phyloP scores from a whole-genome alignment of 2,888 invertebrate species.

The Cataglyphis cursor region DNA sequence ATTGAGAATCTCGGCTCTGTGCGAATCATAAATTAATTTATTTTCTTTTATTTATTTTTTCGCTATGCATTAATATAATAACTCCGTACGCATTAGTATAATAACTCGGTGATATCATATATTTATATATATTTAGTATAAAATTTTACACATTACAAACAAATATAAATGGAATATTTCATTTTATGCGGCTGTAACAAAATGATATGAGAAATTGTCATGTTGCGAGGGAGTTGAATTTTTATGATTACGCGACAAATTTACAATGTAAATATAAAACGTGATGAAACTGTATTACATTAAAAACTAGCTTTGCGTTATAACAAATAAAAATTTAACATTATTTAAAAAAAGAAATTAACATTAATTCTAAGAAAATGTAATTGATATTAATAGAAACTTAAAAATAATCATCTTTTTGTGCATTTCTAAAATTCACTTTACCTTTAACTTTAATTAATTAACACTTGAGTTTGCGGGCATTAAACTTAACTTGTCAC shows the following conservation, averaged over 20 bases:
- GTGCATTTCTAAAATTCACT: constrained; percentile 18
- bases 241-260: background rate
- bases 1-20: constrained; percentile 25
- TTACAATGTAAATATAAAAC: background rate
- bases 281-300: background rate
- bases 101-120: constrained; percentile 3
- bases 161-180: constrained; percentile 15
- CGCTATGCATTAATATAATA: background rate
- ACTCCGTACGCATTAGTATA: background rate
- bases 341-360: background rate
- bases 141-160: constrained; percentile 3
- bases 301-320: background rate
- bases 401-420: background rate
- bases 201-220: background rate
- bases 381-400: background rate
- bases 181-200: constrained; percentile 7
- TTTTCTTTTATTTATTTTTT: constrained; percentile 13
- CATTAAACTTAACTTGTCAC: constrained; percentile 6
- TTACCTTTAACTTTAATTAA: background rate
- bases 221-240: background rate
- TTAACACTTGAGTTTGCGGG: background rate
- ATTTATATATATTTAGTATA: constrained; percentile 19
- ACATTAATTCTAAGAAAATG: background rate
- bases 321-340: background rate
- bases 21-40: constrained; percentile 11